A percentile compares a stretch with the other conserved stretches of the same genome.
Conservation (phyloP, 2,888 invertebrate species). For the Nyleta sp. region DNA sequence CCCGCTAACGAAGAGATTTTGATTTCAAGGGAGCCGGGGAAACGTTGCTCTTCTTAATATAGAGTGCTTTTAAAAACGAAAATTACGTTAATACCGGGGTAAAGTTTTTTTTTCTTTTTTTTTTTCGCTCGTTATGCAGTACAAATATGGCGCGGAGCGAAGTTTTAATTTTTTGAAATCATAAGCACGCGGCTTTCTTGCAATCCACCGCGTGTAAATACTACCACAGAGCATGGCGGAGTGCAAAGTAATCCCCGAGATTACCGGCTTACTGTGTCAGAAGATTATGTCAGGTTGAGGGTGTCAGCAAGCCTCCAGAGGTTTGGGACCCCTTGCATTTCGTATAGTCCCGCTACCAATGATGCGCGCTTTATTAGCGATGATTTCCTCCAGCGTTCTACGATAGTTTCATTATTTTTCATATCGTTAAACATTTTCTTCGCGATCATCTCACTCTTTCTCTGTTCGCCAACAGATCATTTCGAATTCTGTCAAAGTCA, state of each 20-base stretch:
- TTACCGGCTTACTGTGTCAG: conserved; percentile 82
- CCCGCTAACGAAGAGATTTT: neutral
- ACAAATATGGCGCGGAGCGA: conserved; percentile 33
- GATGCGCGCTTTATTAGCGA: conserved; percentile 61
- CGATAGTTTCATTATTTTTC: conserved; percentile 50
- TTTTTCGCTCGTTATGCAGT: conserved; percentile 35
- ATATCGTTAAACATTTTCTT: conserved; percentile 31
- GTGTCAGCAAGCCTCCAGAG: conserved; percentile 79
- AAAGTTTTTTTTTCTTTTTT: conserved; percentile 43
- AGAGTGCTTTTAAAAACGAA: conserved; percentile 35
- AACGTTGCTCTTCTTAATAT: conserved; percentile 14
- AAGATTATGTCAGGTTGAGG: conserved; percentile 82
- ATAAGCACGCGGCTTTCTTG: conserved; percentile 67
- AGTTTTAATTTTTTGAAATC: conserved; percentile 64
- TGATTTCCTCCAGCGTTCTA: conserved; percentile 40
- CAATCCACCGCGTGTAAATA: conserved; percentile 75
- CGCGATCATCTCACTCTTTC: neutral
- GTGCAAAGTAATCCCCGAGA: conserved; percentile 79
- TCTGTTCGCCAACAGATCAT: too few relatives aligned
- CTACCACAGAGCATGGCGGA: conserved; percentile 70
- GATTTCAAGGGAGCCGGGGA: neutral
- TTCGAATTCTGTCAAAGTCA: too few relatives aligned
- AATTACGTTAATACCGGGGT: conserved; percentile 38
- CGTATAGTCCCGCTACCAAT: conserved; percentile 41
- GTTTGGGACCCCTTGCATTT: conserved; percentile 68